Evolutionary conservation across 2,797 vertebrate species (phyloP).

Genomic region (Ispidina lecontei): DNA sequence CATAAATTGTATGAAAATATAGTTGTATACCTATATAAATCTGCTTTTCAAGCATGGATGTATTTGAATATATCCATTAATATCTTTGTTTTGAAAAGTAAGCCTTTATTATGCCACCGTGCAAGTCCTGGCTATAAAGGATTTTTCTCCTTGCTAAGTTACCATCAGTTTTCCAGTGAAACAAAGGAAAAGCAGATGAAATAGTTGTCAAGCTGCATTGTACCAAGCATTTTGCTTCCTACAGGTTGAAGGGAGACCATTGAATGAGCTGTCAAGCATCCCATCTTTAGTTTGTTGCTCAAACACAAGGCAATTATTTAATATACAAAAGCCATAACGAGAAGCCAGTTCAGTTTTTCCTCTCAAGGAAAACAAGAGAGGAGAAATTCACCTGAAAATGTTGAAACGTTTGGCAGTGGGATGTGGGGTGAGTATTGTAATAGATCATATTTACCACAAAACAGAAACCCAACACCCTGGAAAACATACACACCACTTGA

Average conservation of each 20-base stretch:
- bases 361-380: slow-evolving; percentile 62
- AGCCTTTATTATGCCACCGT: background rate
- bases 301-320: slow-evolving; percentile 74
- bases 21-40: background rate
- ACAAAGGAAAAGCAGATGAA: slow-evolving; percentile 36
- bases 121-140: background rate
- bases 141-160: slow-evolving; percentile 22
- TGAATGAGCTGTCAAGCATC: slow-evolving; percentile 50
- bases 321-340: slow-evolving; percentile 65
- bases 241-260: slow-evolving; percentile 18
- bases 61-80: too few relatives aligned
- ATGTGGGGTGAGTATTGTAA: slow-evolving; percentile 48
- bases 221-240: slow-evolving; percentile 23
- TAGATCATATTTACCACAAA: slow-evolving; percentile 71
- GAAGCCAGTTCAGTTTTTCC: slow-evolving; percentile 43
- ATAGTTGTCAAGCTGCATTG: slow-evolving; percentile 15
- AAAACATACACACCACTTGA: slow-evolving; percentile 62
- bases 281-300: slow-evolving; percentile 73
- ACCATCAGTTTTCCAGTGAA: slow-evolving; percentile 55
- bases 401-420: slow-evolving; percentile 55
- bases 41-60: background rate
- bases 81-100: background rate
- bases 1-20: slow-evolving; percentile 36
- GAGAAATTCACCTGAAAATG: slow-evolving; percentile 68
- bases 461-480: slow-evolving; percentile 72